These are phyloP conservation scores for Gasterosteus nipponicus DNA, from an alignment of 2,113 vertebrate genomes.

Conservation along the genomic window DNA sequence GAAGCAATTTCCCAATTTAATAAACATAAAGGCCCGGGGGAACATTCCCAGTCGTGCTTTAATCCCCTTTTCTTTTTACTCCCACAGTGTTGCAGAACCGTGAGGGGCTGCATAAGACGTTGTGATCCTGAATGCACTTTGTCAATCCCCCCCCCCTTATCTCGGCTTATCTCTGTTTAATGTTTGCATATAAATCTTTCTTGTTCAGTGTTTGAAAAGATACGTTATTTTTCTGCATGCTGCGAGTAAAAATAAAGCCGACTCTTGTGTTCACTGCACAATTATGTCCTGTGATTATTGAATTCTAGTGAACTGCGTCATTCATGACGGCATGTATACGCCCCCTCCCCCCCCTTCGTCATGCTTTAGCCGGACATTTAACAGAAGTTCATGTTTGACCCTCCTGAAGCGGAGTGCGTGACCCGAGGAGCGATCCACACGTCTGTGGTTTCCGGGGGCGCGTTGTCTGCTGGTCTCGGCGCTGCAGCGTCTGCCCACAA, in stretches of 20 bases:
- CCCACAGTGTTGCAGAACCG: slow-evolving; percentile 45
- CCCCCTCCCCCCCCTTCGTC: not conserved
- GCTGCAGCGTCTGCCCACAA: slow-evolving; percentile 79
- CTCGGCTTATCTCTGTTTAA: slow-evolving; percentile 20
- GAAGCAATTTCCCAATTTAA: not conserved
- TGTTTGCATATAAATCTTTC: slow-evolving; percentile 9
- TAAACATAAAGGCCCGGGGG: not conserved
- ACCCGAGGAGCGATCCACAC: slow-evolving; percentile 15
- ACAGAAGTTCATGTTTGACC: not conserved
- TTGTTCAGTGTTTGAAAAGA: slow-evolving; percentile 2
- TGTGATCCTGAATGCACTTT: not conserved
- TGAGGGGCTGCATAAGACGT: slow-evolving; percentile 14
- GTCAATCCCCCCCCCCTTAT: not conserved
- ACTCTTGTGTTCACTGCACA: slow-evolving; percentile 1
- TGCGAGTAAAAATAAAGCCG: slow-evolving; percentile 46
- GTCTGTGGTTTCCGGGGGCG: slow-evolving; percentile 23
- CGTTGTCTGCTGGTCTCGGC: slow-evolving; percentile 62
- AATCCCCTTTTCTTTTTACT: not conserved
- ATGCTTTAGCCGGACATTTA: not conserved
- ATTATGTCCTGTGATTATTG: slow-evolving; percentile 30
- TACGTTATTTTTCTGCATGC: slow-evolving; percentile 11
- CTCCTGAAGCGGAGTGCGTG: not conserved
- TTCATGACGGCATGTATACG: too few species aligned
- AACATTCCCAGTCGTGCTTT: not conserved
- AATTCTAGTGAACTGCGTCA: slow-evolving; percentile 29